Base-by-base conservation (phyloP, 30 jellyfish, hydroid and myxozoan genomes). In the Turritopsis dohrnii region DNA sequence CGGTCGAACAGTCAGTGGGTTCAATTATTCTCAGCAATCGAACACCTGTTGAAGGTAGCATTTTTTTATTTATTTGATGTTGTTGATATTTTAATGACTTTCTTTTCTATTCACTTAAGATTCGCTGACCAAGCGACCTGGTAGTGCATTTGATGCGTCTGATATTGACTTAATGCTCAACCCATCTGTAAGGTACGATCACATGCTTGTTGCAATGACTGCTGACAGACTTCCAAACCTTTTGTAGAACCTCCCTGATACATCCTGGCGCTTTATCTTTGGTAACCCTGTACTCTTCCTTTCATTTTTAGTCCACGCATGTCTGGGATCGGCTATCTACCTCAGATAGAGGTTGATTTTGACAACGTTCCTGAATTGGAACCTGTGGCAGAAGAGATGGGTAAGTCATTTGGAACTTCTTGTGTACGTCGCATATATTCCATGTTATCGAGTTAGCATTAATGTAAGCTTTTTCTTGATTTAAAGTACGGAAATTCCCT, bases 311-410 rank as follows among this genome's bases (percentile, higher is more conserved):
- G 89, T 52, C 89, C 89, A 20, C 84, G 89, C 23, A 54, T 82
- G 1, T 65, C 89, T 0, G 89, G 89, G 8, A 71, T 82, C 72
- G 89, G 85, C 26, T 87, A 19, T 82, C 89, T 82, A 3, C 89
- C 89, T 26, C 27, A 82, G 27, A 28, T 82, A 21, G 71, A 41
- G 29, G 89, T 71, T 25, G 89, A 82, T 72, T 21, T 82, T 66
- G 72, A 82, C 25, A 65, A 69, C 31, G 74, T 21, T 9, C 89
- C 89, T 31, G 85, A 72, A 21, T 69, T 82, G 29, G 89, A 82
- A 66, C 89, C 89, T 65, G 83, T 82, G 21, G 60, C 60, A 41
- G 60, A 41, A 41, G 60, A 41, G 13, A 41, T 41, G 60, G 60
- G 60, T 41, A 41, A 3, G 60, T 41, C 13, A 65, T 82, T 65